A percentile compares a stretch with the other conserved stretches of the same genome.
Conservation (phyloP, 2,888 invertebrate genomes). For the Stegana nigrithorax region DNA sequence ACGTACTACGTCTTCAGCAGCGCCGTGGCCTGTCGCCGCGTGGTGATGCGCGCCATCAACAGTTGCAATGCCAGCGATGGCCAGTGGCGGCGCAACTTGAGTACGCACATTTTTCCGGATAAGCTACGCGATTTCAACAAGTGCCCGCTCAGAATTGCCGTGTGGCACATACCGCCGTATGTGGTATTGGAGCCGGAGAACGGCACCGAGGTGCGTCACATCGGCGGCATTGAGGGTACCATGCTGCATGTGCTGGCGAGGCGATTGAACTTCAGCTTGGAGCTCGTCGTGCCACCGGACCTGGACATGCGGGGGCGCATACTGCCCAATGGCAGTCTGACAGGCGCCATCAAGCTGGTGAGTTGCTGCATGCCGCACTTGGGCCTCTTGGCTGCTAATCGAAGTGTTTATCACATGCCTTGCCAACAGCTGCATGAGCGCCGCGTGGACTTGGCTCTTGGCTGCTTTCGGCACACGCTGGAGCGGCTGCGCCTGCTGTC, state of each 20-base stretch:
- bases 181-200: slow-evolving; percentile 25
- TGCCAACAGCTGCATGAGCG: slow-evolving; percentile 40
- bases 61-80: slow-evolving; percentile 16
- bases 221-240: slow-evolving; percentile 43
- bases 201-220: slow-evolving; percentile 21
- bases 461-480: slow-evolving; percentile 43
- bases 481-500: slow-evolving; percentile 37
- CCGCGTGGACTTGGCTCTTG: slow-evolving; percentile 41
- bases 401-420: no score
- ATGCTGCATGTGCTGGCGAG: slow-evolving; percentile 38
- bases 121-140: slow-evolving; percentile 34
- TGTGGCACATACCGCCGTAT: slow-evolving; percentile 42
- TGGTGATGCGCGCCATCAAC: slow-evolving; percentile 28
- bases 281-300: slow-evolving; percentile 34
- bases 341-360: slow-evolving; percentile 44
- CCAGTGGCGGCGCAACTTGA: slow-evolving; percentile 24
- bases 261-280: slow-evolving; percentile 41
- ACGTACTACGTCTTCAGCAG: slow-evolving; percentile 38
- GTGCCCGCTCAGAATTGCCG: slow-evolving; percentile 36
- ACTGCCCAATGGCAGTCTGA: slow-evolving; percentile 39
- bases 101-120: slow-evolving; percentile 33
- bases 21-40: slow-evolving; percentile 24
- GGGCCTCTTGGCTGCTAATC: no score
- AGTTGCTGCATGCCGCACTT: no score
- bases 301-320: slow-evolving; percentile 36